phyloP scores from a whole-genome alignment of 2,113 vertebrate species.

The Engraulis encrasicolus region DNA sequence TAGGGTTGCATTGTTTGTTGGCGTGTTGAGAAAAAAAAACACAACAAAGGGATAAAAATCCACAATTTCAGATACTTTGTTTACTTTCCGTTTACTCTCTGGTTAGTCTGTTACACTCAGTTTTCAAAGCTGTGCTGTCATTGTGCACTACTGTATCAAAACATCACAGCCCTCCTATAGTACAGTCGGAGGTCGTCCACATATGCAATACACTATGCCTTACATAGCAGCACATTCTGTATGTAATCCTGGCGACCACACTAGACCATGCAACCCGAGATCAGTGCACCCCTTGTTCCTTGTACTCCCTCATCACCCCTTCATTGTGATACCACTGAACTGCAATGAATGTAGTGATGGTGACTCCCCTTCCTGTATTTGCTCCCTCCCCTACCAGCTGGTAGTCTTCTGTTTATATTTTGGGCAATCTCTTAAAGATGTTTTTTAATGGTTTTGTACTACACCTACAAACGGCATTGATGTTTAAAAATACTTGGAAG shows the following conservation, averaged over 20 bases:
- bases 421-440: not conserved
- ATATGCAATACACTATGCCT: not conserved
- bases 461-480: too few relatives aligned
- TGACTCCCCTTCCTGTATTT: constrained; percentile 40
- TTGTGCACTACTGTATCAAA: not conserved
- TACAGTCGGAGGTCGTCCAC: not conserved
- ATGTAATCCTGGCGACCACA: constrained; percentile 27
- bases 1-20: constrained; percentile 49
- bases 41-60: not conserved
- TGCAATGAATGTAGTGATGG: constrained; percentile 9
- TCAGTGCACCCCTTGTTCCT: not conserved
- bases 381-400: constrained; percentile 25
- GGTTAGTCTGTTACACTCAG: not conserved
- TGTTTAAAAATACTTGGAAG: not conserved
- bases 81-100: not conserved
- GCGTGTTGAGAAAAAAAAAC: not conserved
- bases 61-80: not conserved
- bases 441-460: not conserved
- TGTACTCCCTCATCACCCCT: constrained; percentile 14
- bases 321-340: not conserved
- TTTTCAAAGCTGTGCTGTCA: constrained; percentile 1
- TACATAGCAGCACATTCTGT: constrained; percentile 6
- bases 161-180: not conserved
- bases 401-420: not conserved
- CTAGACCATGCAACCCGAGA: constrained; percentile 42